A percentile compares a stretch with the other conserved stretches of the same genome.
These are phyloP conservation scores for Sebastes kiyomatsui DNA, from an alignment of 2,797 vertebrate genomes.

Conservation along the genomic window DNA sequence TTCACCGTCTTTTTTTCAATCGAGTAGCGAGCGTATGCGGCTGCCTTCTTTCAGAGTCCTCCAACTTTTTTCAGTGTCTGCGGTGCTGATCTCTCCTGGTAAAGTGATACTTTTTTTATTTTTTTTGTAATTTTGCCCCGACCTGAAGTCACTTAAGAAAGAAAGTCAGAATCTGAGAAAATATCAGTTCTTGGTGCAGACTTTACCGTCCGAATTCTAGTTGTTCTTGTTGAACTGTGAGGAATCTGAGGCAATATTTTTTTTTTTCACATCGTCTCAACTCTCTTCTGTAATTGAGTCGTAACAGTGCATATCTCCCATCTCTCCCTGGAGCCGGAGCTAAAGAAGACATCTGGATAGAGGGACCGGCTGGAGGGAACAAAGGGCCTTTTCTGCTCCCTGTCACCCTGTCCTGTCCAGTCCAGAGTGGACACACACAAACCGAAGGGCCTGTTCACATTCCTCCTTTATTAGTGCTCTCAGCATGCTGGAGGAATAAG, in stretches of 20 bases:
- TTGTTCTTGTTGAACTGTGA: not conserved
- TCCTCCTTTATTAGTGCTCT: conserved; percentile 33
- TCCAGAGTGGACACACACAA: conserved; percentile 16
- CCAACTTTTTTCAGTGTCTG: not conserved
- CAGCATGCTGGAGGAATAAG: not conserved
- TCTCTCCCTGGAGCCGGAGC: conserved; percentile 32
- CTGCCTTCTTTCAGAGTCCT: too few species aligned
- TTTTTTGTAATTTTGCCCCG: not conserved
- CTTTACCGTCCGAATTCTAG: not conserved
- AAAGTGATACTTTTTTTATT: not conserved
- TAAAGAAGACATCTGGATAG: conserved; percentile 52
- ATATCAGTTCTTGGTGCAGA: not conserved
- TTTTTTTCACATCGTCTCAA: not conserved
- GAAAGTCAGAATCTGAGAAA: not conserved
- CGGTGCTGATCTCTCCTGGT: not conserved
- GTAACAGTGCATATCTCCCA: conserved; percentile 32
- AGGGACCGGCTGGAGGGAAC: conserved; percentile 35
- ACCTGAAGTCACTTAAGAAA: not conserved
- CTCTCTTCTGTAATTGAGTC: not conserved
- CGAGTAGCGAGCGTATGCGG: too few species aligned
- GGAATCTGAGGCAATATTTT: not conserved
- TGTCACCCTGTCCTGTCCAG: conserved; percentile 32
- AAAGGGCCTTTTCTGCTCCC: conserved; percentile 60
- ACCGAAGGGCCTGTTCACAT: conserved; percentile 19
- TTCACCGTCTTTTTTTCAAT: too few species aligned